A percentile compares a stretch with the other conserved stretches of the same genome.
phyloP scores from a whole-genome alignment of 2,888 invertebrate genomes.

The Minunthozetes semirufus region DNA sequence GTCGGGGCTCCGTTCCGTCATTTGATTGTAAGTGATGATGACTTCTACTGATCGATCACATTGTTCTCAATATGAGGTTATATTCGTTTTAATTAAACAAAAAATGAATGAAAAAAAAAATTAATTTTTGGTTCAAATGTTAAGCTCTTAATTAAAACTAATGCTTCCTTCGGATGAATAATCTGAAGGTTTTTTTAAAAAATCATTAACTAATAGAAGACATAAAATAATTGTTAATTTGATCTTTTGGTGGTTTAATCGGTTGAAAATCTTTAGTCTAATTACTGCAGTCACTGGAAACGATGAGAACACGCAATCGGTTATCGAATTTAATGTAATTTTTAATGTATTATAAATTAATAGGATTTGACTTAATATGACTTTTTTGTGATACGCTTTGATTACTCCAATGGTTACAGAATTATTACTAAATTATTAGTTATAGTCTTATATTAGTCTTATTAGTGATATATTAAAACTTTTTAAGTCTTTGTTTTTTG shows the following conservation, averaged over 20 bases:
- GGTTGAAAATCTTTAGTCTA: background rate
- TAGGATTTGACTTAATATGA: conserved; percentile 23
- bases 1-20: background rate
- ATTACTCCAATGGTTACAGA: conserved; percentile 18
- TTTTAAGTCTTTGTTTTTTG: conserved; percentile 12
- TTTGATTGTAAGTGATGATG: conserved; percentile 2
- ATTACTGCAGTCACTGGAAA: background rate
- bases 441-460: background rate
- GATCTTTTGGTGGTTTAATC: background rate
- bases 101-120: no score
- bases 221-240: no score
- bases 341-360: conserved; percentile 2
- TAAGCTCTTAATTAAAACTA: no score
- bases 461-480: background rate
- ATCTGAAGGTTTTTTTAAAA: no score
- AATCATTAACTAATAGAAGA: no score
- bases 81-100: no score
- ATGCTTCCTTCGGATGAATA: no score
- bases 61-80: no score
- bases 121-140: no score
- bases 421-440: no score
- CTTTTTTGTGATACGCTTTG: conserved; percentile 21
- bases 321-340: background rate
- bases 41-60: no score
- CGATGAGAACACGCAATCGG: background rate